These are phyloP conservation scores for Istiophorus platypterus DNA, from an alignment of 2,113 vertebrate species.

Conservation along the genomic window DNA sequence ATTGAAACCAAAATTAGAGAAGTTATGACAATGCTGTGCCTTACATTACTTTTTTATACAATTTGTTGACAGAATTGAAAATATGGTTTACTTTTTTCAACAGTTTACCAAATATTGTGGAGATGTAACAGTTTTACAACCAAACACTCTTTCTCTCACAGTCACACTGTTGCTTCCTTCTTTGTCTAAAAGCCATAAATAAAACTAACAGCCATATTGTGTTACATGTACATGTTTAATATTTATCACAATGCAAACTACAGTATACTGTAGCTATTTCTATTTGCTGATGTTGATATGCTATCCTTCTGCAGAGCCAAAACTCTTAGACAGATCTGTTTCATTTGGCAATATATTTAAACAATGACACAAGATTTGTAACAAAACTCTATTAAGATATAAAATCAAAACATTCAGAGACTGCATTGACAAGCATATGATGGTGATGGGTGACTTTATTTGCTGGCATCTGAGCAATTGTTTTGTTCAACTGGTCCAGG, in stretches of 20 bases:
- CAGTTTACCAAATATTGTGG: constrained; percentile 30
- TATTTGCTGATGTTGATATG: not conserved
- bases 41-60: constrained; percentile 6
- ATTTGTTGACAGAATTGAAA: constrained; percentile 26
- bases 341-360: not conserved
- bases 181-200: constrained; percentile 61
- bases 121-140: constrained; percentile 9
- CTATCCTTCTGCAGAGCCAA: not conserved
- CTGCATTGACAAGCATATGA: constrained; percentile 8
- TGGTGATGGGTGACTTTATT: constrained; percentile 83
- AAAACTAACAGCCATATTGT: constrained; percentile 48
- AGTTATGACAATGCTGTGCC: constrained; percentile 33
- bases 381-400: not conserved
- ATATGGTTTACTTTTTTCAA: constrained; percentile 6
- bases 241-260: not conserved
- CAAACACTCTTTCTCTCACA: not conserved
- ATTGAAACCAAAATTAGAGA: constrained; percentile 50
- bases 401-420: not conserved
- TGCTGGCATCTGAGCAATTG: constrained; percentile 86
- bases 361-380: not conserved
- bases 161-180: constrained; percentile 37
- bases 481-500: constrained; percentile 80
- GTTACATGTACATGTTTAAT: not conserved
- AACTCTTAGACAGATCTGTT: not conserved
- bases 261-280: not conserved